phyloP scores from a whole-genome alignment of 1,140 invertebrate genomes.

The Microplitis mediator region DNA sequence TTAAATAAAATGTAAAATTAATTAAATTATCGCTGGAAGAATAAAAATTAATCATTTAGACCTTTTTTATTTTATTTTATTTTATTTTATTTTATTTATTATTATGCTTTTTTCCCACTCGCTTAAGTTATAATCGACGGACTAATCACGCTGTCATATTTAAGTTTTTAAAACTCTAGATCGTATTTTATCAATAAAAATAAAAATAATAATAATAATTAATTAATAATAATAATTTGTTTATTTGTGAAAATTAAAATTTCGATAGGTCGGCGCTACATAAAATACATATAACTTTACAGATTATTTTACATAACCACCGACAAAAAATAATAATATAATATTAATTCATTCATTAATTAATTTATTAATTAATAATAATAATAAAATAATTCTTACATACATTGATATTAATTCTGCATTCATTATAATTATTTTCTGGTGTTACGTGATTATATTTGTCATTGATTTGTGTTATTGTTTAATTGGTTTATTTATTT shows the following conservation, averaged over 20 bases:
- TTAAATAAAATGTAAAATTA: too few species aligned
- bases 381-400: too few species aligned
- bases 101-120: neutral
- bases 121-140: neutral
- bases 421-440: too few species aligned
- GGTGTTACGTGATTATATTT: neutral
- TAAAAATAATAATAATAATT: neutral
- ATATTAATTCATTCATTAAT: neutral
- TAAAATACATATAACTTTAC: neutral
- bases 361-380: too few species aligned
- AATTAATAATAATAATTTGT: neutral
- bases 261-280: neutral
- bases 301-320: neutral
- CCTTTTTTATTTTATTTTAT: too few species aligned
- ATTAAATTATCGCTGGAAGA: too few species aligned
- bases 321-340: neutral
- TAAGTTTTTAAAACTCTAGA: neutral
- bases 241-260: conserved; percentile 12
- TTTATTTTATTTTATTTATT: too few species aligned
- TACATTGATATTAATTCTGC: too few species aligned
- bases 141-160: neutral
- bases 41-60: too few species aligned
- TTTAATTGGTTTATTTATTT: neutral
- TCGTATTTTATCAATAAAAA: neutral
- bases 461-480: neutral